Evolutionary conservation across 1,140 invertebrate genomes (phyloP).

Genomic region (Bombus huntii): DNA sequence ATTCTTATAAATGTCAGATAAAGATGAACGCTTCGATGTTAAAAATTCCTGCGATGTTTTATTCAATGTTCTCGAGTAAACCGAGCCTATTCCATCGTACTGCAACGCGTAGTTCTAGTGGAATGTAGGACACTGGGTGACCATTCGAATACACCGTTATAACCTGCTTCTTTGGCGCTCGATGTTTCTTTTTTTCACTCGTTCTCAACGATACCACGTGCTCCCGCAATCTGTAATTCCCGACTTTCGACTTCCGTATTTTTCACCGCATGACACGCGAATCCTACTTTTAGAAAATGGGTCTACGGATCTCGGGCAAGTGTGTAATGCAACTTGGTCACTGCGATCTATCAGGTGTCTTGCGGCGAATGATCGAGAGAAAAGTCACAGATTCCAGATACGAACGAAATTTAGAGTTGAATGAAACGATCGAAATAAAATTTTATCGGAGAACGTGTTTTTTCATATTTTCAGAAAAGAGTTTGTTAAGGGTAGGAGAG

Average conservation of each 20-base stretch:
- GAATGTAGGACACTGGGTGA: constrained; percentile 80
- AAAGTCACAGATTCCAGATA: no score
- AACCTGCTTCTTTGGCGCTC: constrained; percentile 69
- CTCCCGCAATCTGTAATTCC: constrained; percentile 17
- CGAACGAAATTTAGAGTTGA: background rate
- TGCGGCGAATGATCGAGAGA: background rate
- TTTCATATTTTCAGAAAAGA: no score
- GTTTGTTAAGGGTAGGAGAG: no score
- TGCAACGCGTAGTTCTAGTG: constrained; percentile 12
- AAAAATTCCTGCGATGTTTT: background rate
- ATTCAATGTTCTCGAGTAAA: background rate
- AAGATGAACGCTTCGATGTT: no score
- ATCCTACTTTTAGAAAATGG: constrained; percentile 36
- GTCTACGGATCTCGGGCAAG: background rate
- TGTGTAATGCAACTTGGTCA: background rate
- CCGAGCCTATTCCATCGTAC: constrained; percentile 41
- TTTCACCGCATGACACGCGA: constrained; percentile 3
- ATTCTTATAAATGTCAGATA: no score
- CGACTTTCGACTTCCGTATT: constrained; percentile 56
- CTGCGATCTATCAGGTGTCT: background rate
- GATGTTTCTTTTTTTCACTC: background rate
- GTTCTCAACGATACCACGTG: constrained; percentile 52
- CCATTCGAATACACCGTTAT: constrained; percentile 81
- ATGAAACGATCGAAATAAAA: no score
- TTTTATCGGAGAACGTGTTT: background rate